Evolutionary conservation across 2,797 vertebrate species (phyloP).

Genomic region (Pangasius larnaudii): DNA sequence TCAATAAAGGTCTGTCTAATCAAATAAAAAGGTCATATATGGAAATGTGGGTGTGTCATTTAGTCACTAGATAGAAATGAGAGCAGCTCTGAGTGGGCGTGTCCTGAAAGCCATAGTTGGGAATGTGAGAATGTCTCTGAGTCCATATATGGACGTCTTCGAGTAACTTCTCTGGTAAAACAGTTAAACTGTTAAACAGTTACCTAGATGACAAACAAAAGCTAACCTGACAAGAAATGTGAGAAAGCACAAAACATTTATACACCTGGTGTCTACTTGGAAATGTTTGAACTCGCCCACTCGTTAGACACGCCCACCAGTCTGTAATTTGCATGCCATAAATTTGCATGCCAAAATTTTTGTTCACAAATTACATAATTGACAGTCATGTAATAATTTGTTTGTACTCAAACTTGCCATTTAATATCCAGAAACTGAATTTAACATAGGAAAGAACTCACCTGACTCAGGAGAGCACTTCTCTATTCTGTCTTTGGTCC

Average conservation of each 20-base stretch:
- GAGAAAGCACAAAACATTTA: neutral
- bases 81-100: neutral
- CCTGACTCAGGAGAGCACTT: constrained; percentile 85
- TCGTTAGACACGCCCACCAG: neutral
- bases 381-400: neutral
- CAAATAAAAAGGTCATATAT: too few relatives aligned
- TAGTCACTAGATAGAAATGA: neutral
- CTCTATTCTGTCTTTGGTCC: constrained; percentile 72
- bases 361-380: neutral
- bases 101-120: neutral
- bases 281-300: neutral
- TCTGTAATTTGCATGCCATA: neutral
- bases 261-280: neutral
- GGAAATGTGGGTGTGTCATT: neutral
- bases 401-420: neutral
- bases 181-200: neutral
- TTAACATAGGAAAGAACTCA: constrained; percentile 62
- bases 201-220: neutral
- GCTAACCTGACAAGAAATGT: neutral
- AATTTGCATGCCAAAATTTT: neutral
- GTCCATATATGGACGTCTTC: neutral
- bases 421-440: neutral
- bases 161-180: neutral
- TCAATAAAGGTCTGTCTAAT: neutral
- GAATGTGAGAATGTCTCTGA: neutral